phyloP scores from a whole-genome alignment of 2,797 vertebrate species.

The Acrossocheilus fasciatus region DNA sequence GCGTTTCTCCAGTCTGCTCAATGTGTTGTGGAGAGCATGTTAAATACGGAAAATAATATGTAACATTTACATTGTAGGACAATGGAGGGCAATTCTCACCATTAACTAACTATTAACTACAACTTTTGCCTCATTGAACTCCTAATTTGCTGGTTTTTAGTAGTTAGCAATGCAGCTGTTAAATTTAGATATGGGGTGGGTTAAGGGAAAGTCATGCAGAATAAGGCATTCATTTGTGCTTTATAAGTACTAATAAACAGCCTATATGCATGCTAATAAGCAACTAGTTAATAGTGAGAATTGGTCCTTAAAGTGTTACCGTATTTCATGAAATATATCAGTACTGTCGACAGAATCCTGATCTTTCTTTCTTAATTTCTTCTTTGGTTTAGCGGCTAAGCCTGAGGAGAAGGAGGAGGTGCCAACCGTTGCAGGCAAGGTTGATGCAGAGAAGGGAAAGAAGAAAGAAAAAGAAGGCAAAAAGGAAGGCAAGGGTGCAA shows the following conservation, averaged over 20 bases:
- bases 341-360: neutral
- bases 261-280: neutral
- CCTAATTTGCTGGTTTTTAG: no score
- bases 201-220: neutral
- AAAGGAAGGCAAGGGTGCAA: slow-evolving; percentile 78
- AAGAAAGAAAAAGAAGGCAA: slow-evolving; percentile 79
- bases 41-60: neutral
- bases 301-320: neutral
- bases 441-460: slow-evolving; percentile 81
- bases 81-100: no score
- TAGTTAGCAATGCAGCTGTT: no score
- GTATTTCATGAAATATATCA: neutral
- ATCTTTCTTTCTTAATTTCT: neutral
- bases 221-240: no score
- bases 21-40: neutral
- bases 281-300: neutral
- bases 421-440: slow-evolving; percentile 83
- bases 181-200: neutral
- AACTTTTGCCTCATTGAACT: no score
- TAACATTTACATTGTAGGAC: no score
- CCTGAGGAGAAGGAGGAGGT: slow-evolving; percentile 69
- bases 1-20: neutral
- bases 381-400: slow-evolving; percentile 74
- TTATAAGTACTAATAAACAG: no score
- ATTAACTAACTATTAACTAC: no score